Evolutionary conservation across 64 coral and sea anemone genomes (phyloP), one percentile per base, ranked within the genome.

Genomic region (Anthopleura sola): DNA sequence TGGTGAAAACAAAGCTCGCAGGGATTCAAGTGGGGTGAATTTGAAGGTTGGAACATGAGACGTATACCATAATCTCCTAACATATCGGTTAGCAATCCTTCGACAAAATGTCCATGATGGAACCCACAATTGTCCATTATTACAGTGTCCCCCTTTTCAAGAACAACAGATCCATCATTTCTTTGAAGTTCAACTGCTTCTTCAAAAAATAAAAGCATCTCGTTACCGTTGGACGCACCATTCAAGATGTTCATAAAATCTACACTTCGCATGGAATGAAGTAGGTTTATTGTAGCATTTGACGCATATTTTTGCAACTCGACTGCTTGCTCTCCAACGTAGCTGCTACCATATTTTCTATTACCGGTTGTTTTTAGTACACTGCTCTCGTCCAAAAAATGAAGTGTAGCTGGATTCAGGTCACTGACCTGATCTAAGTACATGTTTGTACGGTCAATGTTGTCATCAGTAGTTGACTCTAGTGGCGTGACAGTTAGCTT

Each of bases 81-180:
- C 85, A 95, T 74, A 16, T 84, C 37, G 64, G 38, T 80, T n/a
- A 71, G 85, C 36, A 69, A 32, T 34, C 13, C 28, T 83, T 94
- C 83, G 31, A 64, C 92, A 33, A 90, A 87, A 36, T 78, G 75
- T 36, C 83, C 77, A 34, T 94, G 87, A 51, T 94, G 92, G 55
- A 90, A 94, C 38, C 92, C 92, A 55, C 48, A 94, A 57, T 94
- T 90, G 55, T 94, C 92, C 87, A 94, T 94, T 49, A 86, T 62
- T 81, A 93, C 84, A 55, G 75, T 81, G 50, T 86, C 66, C 10
- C 66, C 87, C 16, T 55, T 74, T 60, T 79, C 83, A 77, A 90
- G 77, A 26, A 88, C 55, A 48, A 85, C 19, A 64, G 66, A 39
- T 78, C 86, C 86, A 81, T 78, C 86, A 60, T 88, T 40, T 40